Conservation (phyloP, 2,888 invertebrate genomes). For the Cepaea hortensis region DNA sequence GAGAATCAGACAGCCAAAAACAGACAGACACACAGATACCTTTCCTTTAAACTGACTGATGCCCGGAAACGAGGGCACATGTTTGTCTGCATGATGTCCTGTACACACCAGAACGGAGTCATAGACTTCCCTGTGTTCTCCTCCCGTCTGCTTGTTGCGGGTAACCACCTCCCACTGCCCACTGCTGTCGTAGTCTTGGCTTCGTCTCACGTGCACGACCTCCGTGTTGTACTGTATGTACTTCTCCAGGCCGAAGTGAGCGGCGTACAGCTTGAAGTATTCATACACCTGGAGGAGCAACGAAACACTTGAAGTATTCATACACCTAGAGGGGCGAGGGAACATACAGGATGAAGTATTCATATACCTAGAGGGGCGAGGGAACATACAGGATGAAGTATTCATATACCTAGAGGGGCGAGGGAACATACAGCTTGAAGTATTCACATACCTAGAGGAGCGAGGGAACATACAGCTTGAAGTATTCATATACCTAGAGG, state of each 20-base stretch:
- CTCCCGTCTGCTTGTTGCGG: constrained; percentile 56
- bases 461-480: too few species aligned
- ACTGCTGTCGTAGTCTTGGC: constrained; percentile 58
- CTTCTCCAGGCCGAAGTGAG: constrained; percentile 66
- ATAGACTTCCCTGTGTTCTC: constrained; percentile 56
- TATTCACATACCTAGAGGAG: too few species aligned
- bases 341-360: too few species aligned
- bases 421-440: too few species aligned
- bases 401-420: too few species aligned
- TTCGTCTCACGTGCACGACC: constrained; percentile 54
- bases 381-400: too few species aligned
- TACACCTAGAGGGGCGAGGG: too few species aligned
- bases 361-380: too few species aligned
- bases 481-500: too few species aligned
- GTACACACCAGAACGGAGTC: constrained; percentile 68
- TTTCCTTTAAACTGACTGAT: constrained; percentile 64
- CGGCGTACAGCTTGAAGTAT: constrained; percentile 73
- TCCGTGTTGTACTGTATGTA: constrained; percentile 69
- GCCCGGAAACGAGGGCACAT: constrained; percentile 62
- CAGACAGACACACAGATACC: not conserved
- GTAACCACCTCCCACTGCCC: constrained; percentile 64
- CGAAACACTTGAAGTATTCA: too few species aligned
- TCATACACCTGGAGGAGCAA: constrained; percentile 43
- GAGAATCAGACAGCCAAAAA: too few species aligned
- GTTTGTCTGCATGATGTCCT: constrained; percentile 66